Evolutionary conservation across 2,888 invertebrate genomes (phyloP), one percentile per base, ranked within the genome.

Genomic region (Machimus atricapillus): DNA sequence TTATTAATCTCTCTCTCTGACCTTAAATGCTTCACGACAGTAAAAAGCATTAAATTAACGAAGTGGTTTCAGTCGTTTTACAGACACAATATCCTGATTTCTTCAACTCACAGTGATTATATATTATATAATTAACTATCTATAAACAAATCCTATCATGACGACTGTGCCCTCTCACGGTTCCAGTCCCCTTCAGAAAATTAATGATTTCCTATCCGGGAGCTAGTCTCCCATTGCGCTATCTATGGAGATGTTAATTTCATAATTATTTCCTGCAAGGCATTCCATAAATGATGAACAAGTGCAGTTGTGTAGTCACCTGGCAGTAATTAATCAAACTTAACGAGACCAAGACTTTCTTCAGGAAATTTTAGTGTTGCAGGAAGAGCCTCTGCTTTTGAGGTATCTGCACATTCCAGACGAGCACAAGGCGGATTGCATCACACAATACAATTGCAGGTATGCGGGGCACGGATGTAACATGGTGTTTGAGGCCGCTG

Each of bases 281-380:
- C 19, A 27, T 31, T 81, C 56, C 31, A 81, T 52, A 81, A 81
- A 81, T 81, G 81, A 56, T 56, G 81, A 52, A 56, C 31, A 56
- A 81, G 52, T 81, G 81, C 56, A 56, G 52, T 31, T 31, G n/a
- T 56, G 81, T 56, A 81, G 31, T 56, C 56, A 56, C 31, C 81
- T 81, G 56, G 81, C 52, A 56, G 56, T 56, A 52, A 81, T 81
- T 81, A 81, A 81, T 81, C 81, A 81, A 81, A 81, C 81, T 56
- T 46, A 81, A 81, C 81, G 34, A 81, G 81, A 27, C 52, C 58
- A 56, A 56, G 31, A 34, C 16, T 81, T 31, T 81, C 34, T 56
- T 31, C 81, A 81, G 81, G 56, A 56, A 56, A 81, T 81, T 56
- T 34, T 81, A 31, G 56, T 56, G 56, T 56, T 56, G 56, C 52